Conservation (phyloP, 2,113 vertebrate species). For the Tympanuchus pallidicinctus region DNA sequence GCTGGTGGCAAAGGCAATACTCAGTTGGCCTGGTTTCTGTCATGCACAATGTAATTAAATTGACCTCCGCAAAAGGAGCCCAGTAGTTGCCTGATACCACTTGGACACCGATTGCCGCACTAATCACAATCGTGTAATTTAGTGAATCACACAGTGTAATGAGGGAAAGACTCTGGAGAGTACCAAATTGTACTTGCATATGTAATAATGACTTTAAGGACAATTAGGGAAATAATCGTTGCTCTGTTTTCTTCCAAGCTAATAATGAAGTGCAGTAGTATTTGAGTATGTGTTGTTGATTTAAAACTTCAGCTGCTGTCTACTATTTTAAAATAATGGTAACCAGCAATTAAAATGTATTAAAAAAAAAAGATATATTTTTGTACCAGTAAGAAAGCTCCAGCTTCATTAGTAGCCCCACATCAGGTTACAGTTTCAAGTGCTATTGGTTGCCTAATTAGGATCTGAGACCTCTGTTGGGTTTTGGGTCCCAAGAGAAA, state of each 20-base stretch:
- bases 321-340: slow-evolving; percentile 30
- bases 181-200: slow-evolving; percentile 66
- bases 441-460: not conserved
- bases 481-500: not conserved
- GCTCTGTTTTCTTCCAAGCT: slow-evolving; percentile 67
- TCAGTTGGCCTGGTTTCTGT: slow-evolving; percentile 83
- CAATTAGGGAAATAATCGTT: slow-evolving; percentile 64
- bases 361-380: not conserved
- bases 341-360: not conserved
- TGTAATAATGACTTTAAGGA: slow-evolving; percentile 71
- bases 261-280: slow-evolving; percentile 35
- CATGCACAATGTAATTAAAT: slow-evolving; percentile 86
- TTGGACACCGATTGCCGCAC: slow-evolving; percentile 76
- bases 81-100: slow-evolving; percentile 77
- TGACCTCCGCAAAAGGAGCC: slow-evolving; percentile 80
- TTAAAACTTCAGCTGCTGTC: slow-evolving; percentile 35
- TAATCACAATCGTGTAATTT: slow-evolving; percentile 74
- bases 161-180: slow-evolving; percentile 56
- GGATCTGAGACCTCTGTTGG: not conserved
- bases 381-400: not conserved
- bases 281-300: slow-evolving; percentile 42
- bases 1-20: slow-evolving; percentile 84
- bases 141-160: slow-evolving; percentile 72
- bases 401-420: not conserved
- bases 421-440: not conserved